These are phyloP conservation scores for Drosophila repleta DNA, from an alignment of 1,140 invertebrate species.

Conservation along the genomic window DNA sequence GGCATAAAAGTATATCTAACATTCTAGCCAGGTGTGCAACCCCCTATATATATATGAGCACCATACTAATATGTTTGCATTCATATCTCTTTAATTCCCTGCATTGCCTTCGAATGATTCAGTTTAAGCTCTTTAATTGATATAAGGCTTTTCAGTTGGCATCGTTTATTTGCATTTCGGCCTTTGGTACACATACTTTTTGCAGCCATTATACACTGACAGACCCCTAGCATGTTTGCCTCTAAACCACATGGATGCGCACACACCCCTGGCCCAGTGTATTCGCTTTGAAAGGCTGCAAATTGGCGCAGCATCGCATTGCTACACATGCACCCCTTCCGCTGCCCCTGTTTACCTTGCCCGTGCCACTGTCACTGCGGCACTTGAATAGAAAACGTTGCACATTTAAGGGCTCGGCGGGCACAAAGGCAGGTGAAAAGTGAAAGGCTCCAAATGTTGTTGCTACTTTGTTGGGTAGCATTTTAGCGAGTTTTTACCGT, in stretches of 20 bases:
- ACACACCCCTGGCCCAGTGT: constrained; percentile 1
- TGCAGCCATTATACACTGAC: constrained; percentile 27
- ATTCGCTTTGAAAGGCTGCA: constrained; percentile 34
- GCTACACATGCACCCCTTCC: constrained; percentile 17
- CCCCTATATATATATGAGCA: constrained; percentile 23
- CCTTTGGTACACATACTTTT: constrained; percentile 34
- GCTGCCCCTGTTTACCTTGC: neutral
- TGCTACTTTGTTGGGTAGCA: constrained; percentile 54
- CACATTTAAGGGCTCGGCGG: constrained; percentile 50
- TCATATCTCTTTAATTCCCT: neutral
- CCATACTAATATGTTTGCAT: too few relatives aligned
- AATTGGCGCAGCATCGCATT: constrained; percentile 52
- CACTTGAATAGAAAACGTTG: constrained; percentile 70
- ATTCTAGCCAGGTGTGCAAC: constrained; percentile 47
- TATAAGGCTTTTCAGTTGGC: neutral
- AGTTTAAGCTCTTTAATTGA: neutral
- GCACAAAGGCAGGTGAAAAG: constrained; percentile 60
- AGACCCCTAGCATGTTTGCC: constrained; percentile 1
- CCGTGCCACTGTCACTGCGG: constrained; percentile 1
- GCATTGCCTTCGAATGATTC: neutral
- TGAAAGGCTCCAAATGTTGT: constrained; percentile 67
- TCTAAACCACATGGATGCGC: constrained; percentile 1
- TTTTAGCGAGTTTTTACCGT: constrained; percentile 64
- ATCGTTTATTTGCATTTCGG: neutral
- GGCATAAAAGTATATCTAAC: constrained; percentile 44